A percentile compares a stretch with the other conserved stretches of the same genome.
These are phyloP conservation scores for Drosophila subobscura DNA, from an alignment of 1,140 invertebrate species.

Conservation along the genomic window DNA sequence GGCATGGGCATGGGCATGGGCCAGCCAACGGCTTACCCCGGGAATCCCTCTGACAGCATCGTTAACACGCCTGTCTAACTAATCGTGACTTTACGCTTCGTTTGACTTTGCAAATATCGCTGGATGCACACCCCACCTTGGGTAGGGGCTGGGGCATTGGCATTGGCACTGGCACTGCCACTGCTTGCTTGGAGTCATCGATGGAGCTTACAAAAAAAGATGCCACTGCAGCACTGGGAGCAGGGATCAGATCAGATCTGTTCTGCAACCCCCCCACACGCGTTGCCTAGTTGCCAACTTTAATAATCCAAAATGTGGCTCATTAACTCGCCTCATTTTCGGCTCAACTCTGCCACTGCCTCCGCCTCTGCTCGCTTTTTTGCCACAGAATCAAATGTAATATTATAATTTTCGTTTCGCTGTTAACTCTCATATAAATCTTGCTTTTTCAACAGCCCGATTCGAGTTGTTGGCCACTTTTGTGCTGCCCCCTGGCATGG, in stretches of 20 bases:
- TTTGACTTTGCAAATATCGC: constrained; percentile 83
- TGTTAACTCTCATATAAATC: constrained; percentile 61
- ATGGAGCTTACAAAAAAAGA: constrained; percentile 57
- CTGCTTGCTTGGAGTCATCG: constrained; percentile 48
- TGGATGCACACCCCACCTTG: constrained; percentile 43
- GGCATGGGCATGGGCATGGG: background rate
- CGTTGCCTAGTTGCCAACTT: constrained; percentile 62
- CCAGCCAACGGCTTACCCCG: background rate
- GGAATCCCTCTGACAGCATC: constrained; percentile 40
- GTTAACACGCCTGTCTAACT: constrained; percentile 83
- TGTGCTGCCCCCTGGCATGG: constrained; percentile 11
- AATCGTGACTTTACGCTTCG: constrained; percentile 84
- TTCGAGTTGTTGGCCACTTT: constrained; percentile 55
- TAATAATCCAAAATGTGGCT: constrained; percentile 75
- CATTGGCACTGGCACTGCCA: background rate
- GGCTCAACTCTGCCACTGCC: background rate
- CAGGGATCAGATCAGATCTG: constrained; percentile 10
- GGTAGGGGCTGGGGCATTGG: background rate
- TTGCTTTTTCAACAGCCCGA: constrained; percentile 77
- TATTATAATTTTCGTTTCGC: constrained; percentile 34
- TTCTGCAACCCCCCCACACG: background rate
- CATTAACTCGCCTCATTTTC: constrained; percentile 68
- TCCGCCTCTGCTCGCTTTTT: background rate
- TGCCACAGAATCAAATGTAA: too few relatives aligned
- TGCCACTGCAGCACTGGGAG: constrained; percentile 41